Evolutionary conservation across 2,113 vertebrate genomes (phyloP).

Genomic region (Dipodomys ordii): DNA sequence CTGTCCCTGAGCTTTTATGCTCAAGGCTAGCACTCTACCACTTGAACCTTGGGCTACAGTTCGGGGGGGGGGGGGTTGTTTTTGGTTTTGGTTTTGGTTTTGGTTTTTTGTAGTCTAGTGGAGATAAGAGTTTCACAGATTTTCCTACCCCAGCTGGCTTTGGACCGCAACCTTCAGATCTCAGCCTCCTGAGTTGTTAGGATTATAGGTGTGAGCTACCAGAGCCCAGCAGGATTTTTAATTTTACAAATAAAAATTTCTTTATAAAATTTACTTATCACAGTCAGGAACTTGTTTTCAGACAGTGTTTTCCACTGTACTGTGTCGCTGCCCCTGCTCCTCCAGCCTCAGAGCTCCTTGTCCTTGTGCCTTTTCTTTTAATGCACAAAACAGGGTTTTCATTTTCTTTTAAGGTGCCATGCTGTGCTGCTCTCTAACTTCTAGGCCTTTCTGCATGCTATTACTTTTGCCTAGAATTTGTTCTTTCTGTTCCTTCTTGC

Average conservation of each 20-base stretch:
- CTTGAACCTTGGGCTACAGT: too few relatives aligned
- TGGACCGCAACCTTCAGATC: too few relatives aligned
- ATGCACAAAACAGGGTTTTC: background rate
- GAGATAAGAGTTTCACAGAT: too few relatives aligned
- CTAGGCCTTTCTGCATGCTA: background rate
- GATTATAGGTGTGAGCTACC: too few relatives aligned
- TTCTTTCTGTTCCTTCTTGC: background rate
- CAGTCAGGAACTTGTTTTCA: constrained; percentile 11
- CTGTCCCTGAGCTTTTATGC: too few relatives aligned
- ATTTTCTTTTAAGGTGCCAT: background rate
- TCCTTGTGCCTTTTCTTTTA: background rate
- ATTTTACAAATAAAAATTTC: constrained; percentile 23
- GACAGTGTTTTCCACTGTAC: background rate
- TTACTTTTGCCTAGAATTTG: background rate
- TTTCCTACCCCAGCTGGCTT: too few relatives aligned
- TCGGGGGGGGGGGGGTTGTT: too few relatives aligned
- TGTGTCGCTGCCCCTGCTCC: background rate
- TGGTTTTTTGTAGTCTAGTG: too few relatives aligned
- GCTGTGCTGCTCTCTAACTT: background rate
- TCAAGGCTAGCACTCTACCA: too few relatives aligned
- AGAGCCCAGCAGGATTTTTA: background rate
- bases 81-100: too few relatives aligned
- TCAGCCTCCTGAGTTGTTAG: too few relatives aligned
- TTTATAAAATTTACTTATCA: background rate
- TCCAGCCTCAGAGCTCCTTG: background rate